These are phyloP conservation scores for Varroa destructor DNA, from an alignment of 1,140 invertebrate genomes.

Conservation along the genomic window DNA sequence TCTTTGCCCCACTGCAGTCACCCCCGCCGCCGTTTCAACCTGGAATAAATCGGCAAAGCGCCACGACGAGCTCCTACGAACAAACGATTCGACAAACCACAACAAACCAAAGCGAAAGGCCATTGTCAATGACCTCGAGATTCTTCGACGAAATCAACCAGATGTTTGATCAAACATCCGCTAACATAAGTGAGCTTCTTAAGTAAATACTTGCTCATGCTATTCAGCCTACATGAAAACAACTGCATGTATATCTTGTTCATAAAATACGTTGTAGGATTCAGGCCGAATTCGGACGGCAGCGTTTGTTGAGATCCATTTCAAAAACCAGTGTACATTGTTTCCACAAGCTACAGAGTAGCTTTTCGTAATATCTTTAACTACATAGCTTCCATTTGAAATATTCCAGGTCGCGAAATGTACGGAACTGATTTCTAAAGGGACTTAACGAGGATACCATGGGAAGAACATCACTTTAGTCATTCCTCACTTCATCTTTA, in stretches of 20 bases:
- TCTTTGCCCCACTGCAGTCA: neutral
- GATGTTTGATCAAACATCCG: conserved; percentile 28
- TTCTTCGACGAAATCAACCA: conserved; percentile 27
- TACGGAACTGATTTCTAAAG: conserved; percentile 17
- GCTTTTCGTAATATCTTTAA: too few relatives aligned
- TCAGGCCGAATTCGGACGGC: too few relatives aligned
- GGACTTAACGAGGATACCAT: neutral
- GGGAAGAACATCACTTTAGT: neutral
- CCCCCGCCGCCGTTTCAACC: neutral
- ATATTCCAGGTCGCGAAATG: conserved; percentile 15
- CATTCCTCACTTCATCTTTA: conserved; percentile 13
- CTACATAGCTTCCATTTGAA: neutral
- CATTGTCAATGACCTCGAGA: conserved; percentile 10
- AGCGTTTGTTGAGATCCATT: too few relatives aligned
- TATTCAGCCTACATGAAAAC: too few relatives aligned
- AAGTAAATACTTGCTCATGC: neutral
- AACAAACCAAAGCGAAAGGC: neutral
- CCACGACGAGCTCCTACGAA: neutral
- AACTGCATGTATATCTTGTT: too few relatives aligned
- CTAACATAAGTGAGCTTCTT: conserved; percentile 25
- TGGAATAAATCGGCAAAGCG: neutral
- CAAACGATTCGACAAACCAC: neutral
- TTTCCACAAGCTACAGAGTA: too few relatives aligned
- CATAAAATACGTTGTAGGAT: too few relatives aligned
- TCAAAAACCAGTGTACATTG: too few relatives aligned